Conservation (phyloP, 2,888 invertebrate species). For the Cartodere bifasciata region DNA sequence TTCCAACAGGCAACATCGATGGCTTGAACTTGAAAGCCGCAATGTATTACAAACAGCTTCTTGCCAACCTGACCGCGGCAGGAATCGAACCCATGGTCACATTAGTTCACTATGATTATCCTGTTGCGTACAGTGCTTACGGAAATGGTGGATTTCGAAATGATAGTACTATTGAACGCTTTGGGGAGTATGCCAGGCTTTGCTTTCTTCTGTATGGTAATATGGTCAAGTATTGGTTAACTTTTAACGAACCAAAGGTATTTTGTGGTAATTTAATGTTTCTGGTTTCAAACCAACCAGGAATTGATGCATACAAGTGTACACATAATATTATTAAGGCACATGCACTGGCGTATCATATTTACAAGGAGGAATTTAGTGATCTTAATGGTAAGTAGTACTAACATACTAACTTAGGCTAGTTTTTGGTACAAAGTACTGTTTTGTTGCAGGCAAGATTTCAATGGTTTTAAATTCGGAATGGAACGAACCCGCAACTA, state of each 20-base stretch:
- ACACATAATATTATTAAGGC: conserved; percentile 49
- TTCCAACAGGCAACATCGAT: conserved; percentile 42
- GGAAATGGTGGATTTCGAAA: conserved; percentile 40
- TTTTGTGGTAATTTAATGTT: conserved; percentile 29
- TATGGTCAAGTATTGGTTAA: conserved; percentile 36
- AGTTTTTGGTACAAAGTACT: too few species aligned
- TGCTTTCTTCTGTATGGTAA: conserved; percentile 25
- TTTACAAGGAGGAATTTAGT: conserved; percentile 46
- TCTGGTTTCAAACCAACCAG: too few species aligned
- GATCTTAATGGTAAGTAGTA: too few species aligned
- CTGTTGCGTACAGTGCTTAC: conserved; percentile 34
- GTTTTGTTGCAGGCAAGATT: conserved; percentile 37
- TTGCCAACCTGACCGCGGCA: conserved; percentile 40
- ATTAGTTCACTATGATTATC: conserved; percentile 43
- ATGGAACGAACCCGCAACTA: conserved; percentile 38
- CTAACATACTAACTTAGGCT: too few species aligned
- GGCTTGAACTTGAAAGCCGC: conserved; percentile 45
- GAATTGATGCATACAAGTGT: conserved; percentile 47
- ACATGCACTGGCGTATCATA: conserved; percentile 49
- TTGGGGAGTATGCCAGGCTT: conserved; percentile 42
- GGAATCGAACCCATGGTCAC: conserved; percentile 44
- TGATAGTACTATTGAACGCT: conserved; percentile 40
- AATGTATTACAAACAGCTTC: conserved; percentile 47
- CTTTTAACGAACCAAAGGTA: conserved; percentile 39
- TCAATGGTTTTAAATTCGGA: conserved; percentile 41